Evolutionary conservation across 2,888 invertebrate genomes (phyloP).

Genomic region (Dasypogon diadema): DNA sequence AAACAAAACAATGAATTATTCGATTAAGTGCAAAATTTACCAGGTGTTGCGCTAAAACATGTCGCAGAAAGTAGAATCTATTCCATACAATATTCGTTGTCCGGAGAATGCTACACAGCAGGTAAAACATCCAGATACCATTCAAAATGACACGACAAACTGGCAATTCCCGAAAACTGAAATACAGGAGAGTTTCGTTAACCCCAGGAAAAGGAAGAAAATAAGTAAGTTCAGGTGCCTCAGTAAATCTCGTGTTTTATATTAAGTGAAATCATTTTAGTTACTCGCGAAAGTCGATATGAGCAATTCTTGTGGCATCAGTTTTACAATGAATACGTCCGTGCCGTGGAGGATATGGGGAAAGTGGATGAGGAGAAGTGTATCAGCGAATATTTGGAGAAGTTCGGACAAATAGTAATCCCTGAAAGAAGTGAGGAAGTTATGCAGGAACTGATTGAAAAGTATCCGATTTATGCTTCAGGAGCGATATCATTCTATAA

Average conservation of each 20-base stretch:
- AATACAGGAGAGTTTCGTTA: not conserved
- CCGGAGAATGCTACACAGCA: not conserved
- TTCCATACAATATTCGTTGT: constrained; percentile 8
- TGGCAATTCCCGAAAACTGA: not conserved
- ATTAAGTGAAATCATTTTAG: not conserved
- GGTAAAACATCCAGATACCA: not conserved
- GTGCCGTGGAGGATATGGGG: constrained; percentile 57
- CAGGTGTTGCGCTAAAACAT: too few relatives aligned
- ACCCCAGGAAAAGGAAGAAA: not conserved
- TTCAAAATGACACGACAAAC: not conserved
- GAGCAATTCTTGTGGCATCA: constrained; percentile 66
- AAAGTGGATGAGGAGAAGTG: not conserved
- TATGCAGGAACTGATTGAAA: constrained; percentile 59
- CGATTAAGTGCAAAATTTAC: too few relatives aligned
- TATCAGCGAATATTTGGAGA: constrained; percentile 63
- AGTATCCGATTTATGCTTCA: constrained; percentile 57
- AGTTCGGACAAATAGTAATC: constrained; percentile 60
- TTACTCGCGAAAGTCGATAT: constrained; percentile 60
- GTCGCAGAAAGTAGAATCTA: not conserved
- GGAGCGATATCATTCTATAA: constrained; percentile 65
- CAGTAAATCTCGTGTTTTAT: not conserved
- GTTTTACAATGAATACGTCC: constrained; percentile 64
- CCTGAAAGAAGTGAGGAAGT: constrained; percentile 59
- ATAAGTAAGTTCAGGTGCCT: not conserved
- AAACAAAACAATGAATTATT: too few relatives aligned